Percentiles rank a stretch among this genome's conserved stretches.
Evolutionary conservation across 2,888 invertebrate species (phyloP).

Genomic region (Melanostoma mellinum): DNA sequence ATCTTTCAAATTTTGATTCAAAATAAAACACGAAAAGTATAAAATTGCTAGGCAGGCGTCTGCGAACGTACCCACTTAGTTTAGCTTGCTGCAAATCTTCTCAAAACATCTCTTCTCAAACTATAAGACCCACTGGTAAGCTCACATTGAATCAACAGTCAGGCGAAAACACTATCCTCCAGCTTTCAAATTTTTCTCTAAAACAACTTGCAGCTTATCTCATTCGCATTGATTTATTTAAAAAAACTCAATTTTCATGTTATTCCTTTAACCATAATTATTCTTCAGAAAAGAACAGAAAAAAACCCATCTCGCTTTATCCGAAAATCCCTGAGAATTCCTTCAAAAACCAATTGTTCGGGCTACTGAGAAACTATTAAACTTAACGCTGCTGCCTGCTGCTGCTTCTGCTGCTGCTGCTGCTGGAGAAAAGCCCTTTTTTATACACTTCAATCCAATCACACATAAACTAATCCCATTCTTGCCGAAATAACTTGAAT

Average conservation of each 20-base stretch:
- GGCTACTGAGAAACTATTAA: conserved; percentile 40
- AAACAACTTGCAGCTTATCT: conserved; percentile 14
- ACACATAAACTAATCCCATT: conserved; percentile 71
- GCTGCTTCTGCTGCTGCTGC: background rate
- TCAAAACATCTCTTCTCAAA: too few species aligned
- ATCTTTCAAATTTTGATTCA: too few species aligned
- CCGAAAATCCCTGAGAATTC: conserved; percentile 52
- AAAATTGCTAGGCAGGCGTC: too few species aligned
- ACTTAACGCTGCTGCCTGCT: conserved; percentile 23
- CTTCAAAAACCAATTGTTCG: conserved; percentile 59
- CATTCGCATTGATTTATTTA: background rate
- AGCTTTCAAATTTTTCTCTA: background rate
- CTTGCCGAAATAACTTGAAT: conserved; percentile 65
- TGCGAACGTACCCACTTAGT: too few species aligned
- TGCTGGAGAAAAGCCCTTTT: conserved; percentile 27
- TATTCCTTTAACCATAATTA: conserved; percentile 50
- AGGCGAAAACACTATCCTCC: background rate
- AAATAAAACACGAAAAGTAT: too few species aligned
- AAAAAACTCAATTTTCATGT: conserved; percentile 45
- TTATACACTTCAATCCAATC: conserved; percentile 63
- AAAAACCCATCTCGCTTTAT: conserved; percentile 41
- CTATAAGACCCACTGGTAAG: too few species aligned
- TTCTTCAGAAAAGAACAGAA: conserved; percentile 14
- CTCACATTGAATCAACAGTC: too few species aligned
- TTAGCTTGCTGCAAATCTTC: too few species aligned